Evolutionary conservation across 2,113 vertebrate genomes (phyloP), one percentile per base, ranked within the genome.

Genomic region (Mungos mungo): DNA sequence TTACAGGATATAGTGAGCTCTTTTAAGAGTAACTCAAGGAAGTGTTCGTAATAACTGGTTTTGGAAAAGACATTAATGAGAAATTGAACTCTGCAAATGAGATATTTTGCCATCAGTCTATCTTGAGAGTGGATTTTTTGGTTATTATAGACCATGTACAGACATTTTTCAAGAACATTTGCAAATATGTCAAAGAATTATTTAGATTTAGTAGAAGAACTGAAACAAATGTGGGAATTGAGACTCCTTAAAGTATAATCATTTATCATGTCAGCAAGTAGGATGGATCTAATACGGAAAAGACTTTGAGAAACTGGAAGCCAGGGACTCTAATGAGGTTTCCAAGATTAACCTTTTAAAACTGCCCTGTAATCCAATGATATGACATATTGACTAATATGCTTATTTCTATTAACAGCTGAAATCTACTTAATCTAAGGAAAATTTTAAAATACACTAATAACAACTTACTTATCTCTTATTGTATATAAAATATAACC

Each of bases 241-340:
- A 91, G 63, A 21, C 38, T 84, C 45, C 33, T 45, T 47, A 80
- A 89, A 76, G 23, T 80, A 19, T 69, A 52, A 21, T 29, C n/a
- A 88, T 83, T 93, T 74, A 60, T 87, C 63, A 68, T 77, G 79
- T 93, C 89, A 91, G 65, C 85, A 54, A 86, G 38, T 84, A 71
- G 35, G 54, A 54, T 88, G 69, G 31, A 47, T 95, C 45, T 74
- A 80, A 79, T 31, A 74, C 2, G 41, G 33, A 80, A 50, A 84
- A 79, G 47, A 15, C 31, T 89, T 89, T 90, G 14, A 72, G 25
- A 91, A 13, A 38, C 13, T 35, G 57, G 68, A 84, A 90, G 33
- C 31, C 41, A 27, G 29, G 33, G 47, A 90, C 23, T 79, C 33
- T 87, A 65, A 72, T 41, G 21, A 33, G 35, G 23, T 21, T 89